Conservation (phyloP, 2,113 vertebrate species). For the Manacus vitellinus region DNA sequence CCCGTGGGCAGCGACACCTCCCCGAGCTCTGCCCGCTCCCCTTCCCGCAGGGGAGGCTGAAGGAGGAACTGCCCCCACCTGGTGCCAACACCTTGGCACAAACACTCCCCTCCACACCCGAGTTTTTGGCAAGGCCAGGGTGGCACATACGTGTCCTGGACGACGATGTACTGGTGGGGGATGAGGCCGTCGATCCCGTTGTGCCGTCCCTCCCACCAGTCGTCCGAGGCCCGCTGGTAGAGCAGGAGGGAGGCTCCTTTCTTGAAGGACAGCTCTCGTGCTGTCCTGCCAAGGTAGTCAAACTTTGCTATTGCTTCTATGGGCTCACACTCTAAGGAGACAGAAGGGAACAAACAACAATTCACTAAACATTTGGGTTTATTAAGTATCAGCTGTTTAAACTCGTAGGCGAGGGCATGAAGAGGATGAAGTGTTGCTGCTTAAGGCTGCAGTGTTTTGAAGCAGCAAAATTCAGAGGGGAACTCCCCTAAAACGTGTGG, state of each 20-base stretch:
- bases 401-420: rapidly evolving
- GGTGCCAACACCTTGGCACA: background rate
- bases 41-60: rapidly evolving
- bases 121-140: background rate
- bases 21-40: background rate
- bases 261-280: slow-evolving; percentile 91
- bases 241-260: slow-evolving; percentile 92
- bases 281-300: slow-evolving; percentile 91
- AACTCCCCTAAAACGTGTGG: background rate
- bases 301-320: slow-evolving; percentile 93
- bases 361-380: background rate
- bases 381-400: background rate
- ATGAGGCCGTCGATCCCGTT: slow-evolving; percentile 91
- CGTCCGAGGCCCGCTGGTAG: slow-evolving; percentile 89
- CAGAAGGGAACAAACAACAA: background rate
- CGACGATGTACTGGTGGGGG: slow-evolving; percentile 93
- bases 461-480: background rate
- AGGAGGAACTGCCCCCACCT: background rate
- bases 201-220: slow-evolving; percentile 97
- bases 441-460: background rate
- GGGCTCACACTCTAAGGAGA: slow-evolving; percentile 89
- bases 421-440: background rate
- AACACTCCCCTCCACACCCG: background rate
- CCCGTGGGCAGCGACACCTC: background rate
- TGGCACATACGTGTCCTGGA: slow-evolving; percentile 89